phyloP scores from a whole-genome alignment of 2,797 vertebrate genomes.

The Microctenopoma lineatum region DNA sequence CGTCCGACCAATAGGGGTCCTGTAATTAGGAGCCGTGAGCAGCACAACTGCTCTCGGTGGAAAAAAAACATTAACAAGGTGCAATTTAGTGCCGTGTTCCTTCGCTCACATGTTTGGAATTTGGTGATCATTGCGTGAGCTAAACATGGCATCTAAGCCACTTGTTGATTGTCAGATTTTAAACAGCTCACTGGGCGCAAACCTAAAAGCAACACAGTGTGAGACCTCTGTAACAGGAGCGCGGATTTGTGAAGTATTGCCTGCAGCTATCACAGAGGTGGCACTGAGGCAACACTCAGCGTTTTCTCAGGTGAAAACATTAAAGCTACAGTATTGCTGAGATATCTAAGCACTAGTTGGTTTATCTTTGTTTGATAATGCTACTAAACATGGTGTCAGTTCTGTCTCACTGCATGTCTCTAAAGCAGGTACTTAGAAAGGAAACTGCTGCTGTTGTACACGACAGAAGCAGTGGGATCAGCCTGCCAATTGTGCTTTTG shows the following conservation, averaged over 20 bases:
- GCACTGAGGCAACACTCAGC: slow-evolving; percentile 16
- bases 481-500: slow-evolving; percentile 23
- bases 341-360: slow-evolving; percentile 31
- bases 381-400: slow-evolving; percentile 3
- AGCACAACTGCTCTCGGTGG: slow-evolving; percentile 37
- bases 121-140: not conserved
- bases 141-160: slow-evolving; percentile 5
- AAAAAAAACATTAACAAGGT: slow-evolving; percentile 52
- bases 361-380: slow-evolving; percentile 6
- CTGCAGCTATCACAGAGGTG: slow-evolving; percentile 12
- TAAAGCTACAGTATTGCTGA: slow-evolving; percentile 39
- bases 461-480: slow-evolving; percentile 34
- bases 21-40: slow-evolving; percentile 76
- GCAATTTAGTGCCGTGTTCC: slow-evolving; percentile 30
- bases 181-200: slow-evolving; percentile 18
- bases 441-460: slow-evolving; percentile 46
- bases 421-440: slow-evolving; percentile 58
- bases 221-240: slow-evolving; percentile 27
- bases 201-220: slow-evolving; percentile 22
- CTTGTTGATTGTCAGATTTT: slow-evolving; percentile 45
- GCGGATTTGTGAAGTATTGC: slow-evolving; percentile 18
- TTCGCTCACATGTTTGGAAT: slow-evolving; percentile 53
- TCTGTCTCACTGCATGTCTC: no score
- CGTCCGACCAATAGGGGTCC: slow-evolving; percentile 75
- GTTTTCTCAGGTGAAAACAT: slow-evolving; percentile 14